These are phyloP conservation scores for Tyrophagus putrescentiae DNA, from an alignment of 1,140 invertebrate species.

Conservation along the genomic window DNA sequence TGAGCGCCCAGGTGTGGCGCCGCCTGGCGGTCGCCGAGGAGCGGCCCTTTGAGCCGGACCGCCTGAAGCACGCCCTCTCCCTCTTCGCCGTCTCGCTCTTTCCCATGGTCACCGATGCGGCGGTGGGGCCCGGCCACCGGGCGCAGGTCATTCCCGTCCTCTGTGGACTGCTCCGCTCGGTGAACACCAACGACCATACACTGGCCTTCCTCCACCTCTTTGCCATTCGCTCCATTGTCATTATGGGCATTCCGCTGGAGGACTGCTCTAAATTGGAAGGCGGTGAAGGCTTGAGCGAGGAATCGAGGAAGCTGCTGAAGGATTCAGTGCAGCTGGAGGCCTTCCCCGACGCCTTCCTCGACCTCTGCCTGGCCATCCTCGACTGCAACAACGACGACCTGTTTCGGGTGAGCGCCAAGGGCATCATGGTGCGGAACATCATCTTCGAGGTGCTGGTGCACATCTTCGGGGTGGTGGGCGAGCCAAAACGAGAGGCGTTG, in stretches of 20 bases:
- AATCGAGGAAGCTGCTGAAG: conserved; percentile 56
- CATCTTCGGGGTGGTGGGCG: neutral
- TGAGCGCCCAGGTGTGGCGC: conserved; percentile 61
- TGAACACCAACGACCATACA: conserved; percentile 71
- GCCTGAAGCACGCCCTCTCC: conserved; percentile 41
- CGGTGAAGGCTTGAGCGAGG: conserved; percentile 54
- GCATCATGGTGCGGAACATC: neutral
- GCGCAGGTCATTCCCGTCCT: conserved; percentile 58
- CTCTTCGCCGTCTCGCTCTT: neutral
- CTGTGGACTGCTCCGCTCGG: conserved; percentile 62
- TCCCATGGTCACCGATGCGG: neutral
- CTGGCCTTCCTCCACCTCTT: conserved; percentile 69
- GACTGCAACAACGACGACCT: conserved; percentile 35
- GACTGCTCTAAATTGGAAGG: conserved; percentile 50
- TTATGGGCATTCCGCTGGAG: conserved; percentile 56
- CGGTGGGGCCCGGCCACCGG: conserved; percentile 25
- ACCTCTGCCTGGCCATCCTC: conserved; percentile 52
- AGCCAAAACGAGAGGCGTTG: neutral
- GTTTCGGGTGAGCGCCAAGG: neutral
- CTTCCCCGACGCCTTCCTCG: conserved; percentile 70
- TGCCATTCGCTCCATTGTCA: conserved; percentile 58
- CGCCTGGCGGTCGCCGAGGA: conserved; percentile 58
- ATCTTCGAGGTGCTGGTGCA: neutral
- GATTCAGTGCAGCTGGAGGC: conserved; percentile 70
- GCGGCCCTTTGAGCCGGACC: conserved; percentile 69